These are phyloP conservation scores for Archaeoteleia sp. DNA, from an alignment of 2,888 invertebrate genomes.

Conservation along the genomic window DNA sequence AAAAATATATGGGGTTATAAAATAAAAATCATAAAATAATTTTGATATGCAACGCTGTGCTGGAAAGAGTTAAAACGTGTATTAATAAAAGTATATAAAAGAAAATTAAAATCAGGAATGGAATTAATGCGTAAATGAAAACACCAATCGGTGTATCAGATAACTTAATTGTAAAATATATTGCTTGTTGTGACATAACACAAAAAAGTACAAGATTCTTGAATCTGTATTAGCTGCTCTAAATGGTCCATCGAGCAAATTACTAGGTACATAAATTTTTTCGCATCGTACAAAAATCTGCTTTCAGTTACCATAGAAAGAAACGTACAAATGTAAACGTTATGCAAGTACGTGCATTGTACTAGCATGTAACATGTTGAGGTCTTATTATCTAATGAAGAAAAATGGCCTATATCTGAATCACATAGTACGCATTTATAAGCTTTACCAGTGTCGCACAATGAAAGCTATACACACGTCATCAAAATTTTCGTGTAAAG, in stretches of 20 bases:
- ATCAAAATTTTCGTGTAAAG: conserved; percentile 12
- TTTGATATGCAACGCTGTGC: too few relatives aligned
- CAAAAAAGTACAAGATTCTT: conserved; percentile 40
- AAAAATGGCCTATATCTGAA: conserved; percentile 39
- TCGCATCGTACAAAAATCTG: conserved; percentile 43
- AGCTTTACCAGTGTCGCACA: conserved; percentile 43
- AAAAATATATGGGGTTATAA: too few relatives aligned
- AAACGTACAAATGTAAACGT: conserved; percentile 43
- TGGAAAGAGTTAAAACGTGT: too few relatives aligned
- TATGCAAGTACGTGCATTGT: conserved; percentile 21
- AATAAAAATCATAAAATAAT: too few relatives aligned
- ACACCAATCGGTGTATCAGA: conserved; percentile 5
- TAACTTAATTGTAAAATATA: conserved; percentile 43
- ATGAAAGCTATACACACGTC: conserved; percentile 40
- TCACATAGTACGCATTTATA: conserved; percentile 32
- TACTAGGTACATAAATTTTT: conserved; percentile 34
- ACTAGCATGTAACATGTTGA: conserved; percentile 16
- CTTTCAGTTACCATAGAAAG: conserved; percentile 24
- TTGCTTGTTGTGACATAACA: conserved; percentile 39
- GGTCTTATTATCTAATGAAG: conserved; percentile 39
- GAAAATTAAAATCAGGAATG: not conserved
- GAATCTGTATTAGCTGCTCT: conserved; percentile 35
- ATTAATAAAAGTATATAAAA: not conserved
- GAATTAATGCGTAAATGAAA: not conserved
- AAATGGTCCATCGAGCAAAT: conserved; percentile 32